Base-by-base conservation (phyloP, 2,113 vertebrate species). In the Clarias gariepinus region DNA sequence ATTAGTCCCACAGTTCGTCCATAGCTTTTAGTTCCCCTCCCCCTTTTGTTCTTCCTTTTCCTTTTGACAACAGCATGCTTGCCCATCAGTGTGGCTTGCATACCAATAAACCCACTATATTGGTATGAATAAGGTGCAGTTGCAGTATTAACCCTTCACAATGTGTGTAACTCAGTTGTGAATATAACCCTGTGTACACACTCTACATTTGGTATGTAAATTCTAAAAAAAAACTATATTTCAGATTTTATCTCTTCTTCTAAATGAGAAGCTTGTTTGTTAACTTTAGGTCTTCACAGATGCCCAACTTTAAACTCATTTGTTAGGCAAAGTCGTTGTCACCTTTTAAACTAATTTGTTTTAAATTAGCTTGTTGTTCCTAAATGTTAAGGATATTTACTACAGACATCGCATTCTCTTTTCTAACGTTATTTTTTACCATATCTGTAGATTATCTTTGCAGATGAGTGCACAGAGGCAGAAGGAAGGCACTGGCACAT, bases 401-500 rank as follows among this genome's bases (percentile, higher is more conserved):
- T 78, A 12, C 33, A 12, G 52, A 21, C 10, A 18, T 41, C 1
- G 30, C 2, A 15, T 73, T 61, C 30, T 55, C 61, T 36, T 36
- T 53, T 82, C 0, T 81, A 55, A 78, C 71, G 23, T 36, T 58
- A 12, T 28, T 61, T 86, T 57, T 19, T 25, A 36, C 47, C 84
- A 19, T 89, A 19, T 91, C 74, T 66, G 8, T 89, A 99, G 98
- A 98, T 99, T 85, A 99, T 99, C 90, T 99, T 99, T 91, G 97
- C 98, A 0, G 98, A 99, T 0, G 98, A 99, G 80, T 99, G 98
- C 95, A 99, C 98, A 0, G 98, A 99, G 90, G 98, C 98, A 0
- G 98, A 99, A 91, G 98, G 98, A n/a, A 92, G 97, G 16, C 98
- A 99, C 90, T 99, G 98, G 98, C 98, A 99, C 95, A 99, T 98